These are phyloP conservation scores for Limnephilus marmoratus DNA, from an alignment of 2,888 invertebrate species.

Conservation along the genomic window DNA sequence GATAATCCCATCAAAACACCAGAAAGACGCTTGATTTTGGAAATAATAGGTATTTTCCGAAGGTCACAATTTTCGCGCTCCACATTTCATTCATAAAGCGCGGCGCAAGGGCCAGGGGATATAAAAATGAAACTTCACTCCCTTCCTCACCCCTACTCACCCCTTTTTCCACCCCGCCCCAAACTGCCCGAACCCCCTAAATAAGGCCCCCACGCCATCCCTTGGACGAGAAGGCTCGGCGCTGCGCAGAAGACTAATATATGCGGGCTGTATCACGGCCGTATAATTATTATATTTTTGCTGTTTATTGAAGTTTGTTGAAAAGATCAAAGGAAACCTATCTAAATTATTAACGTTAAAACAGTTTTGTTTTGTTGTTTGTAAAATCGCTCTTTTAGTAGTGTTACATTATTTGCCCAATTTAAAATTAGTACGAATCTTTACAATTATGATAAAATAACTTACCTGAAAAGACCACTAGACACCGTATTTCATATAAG, in stretches of 20 bases:
- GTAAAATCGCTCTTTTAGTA: background rate
- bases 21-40: background rate
- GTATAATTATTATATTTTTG: background rate
- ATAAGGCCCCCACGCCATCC: background rate
- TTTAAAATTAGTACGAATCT: background rate
- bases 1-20: background rate
- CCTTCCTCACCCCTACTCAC: background rate
- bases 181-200: background rate
- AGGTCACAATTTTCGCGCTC: constrained; percentile 39
- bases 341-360: background rate
- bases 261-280: constrained; percentile 8
- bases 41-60: constrained; percentile 21
- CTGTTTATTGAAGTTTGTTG: background rate
- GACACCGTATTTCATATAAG: too few relatives aligned
- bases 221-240: constrained; percentile 12
- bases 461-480: too few relatives aligned
- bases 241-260: constrained; percentile 12
- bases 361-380: background rate
- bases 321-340: background rate
- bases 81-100: constrained; percentile 44
- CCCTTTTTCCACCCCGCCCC: background rate
- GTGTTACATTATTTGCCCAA: background rate
- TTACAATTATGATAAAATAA: too few relatives aligned
- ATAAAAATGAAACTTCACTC: constrained; percentile 35
- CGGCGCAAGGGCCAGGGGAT: constrained; percentile 8